Evolutionary conservation across 1,140 invertebrate species (phyloP).

Genomic region (Pygmarrhopalites habei): DNA sequence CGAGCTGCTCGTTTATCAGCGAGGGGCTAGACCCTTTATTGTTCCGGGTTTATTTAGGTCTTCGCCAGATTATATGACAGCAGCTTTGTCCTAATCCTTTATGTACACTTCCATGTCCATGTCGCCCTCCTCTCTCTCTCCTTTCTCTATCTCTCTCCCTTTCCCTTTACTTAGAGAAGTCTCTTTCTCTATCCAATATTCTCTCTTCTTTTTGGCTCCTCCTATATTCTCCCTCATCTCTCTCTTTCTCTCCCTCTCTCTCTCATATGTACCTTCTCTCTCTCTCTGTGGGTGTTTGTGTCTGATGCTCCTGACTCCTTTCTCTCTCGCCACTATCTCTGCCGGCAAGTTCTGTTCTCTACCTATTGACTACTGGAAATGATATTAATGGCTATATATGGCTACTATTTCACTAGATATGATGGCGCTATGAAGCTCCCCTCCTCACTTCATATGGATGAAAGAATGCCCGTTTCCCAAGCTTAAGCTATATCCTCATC

Average conservation of each 20-base stretch:
- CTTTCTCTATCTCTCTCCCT: neutral
- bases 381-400: constrained; percentile 1
- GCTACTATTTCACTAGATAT: neutral
- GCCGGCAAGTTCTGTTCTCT: neutral
- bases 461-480: too few relatives aligned
- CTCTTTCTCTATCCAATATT: neutral
- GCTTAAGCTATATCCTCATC: too few relatives aligned
- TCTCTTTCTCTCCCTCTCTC: neutral
- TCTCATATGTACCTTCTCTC: neutral
- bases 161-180: neutral
- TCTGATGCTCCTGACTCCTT: neutral
- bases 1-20: neutral
- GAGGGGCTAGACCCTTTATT: constrained; percentile 1
- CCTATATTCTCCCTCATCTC: neutral
- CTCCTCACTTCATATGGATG: too few relatives aligned
- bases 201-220: neutral
- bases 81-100: constrained; percentile 10
- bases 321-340: neutral
- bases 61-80: constrained; percentile 6
- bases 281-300: neutral
- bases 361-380: neutral
- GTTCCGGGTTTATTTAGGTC: constrained; percentile 3
- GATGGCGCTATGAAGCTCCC: neutral
- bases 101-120: neutral
- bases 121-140: neutral